A percentile compares a stretch with the other conserved stretches of the same genome.
phyloP scores from a whole-genome alignment of 2,797 vertebrate genomes.

The Onychomys arenicola region DNA sequence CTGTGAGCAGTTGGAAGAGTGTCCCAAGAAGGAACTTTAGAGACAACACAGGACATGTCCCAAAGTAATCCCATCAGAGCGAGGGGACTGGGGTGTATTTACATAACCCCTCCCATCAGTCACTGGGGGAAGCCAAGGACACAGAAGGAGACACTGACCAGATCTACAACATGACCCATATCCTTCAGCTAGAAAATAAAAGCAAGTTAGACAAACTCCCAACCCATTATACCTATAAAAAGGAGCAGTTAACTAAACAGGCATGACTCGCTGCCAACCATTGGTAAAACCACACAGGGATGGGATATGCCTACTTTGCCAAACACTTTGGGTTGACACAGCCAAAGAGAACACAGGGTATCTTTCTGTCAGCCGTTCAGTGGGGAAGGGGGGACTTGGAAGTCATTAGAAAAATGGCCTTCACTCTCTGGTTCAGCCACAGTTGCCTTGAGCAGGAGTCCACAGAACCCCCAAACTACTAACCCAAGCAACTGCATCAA shows the following conservation, averaged over 20 bases:
- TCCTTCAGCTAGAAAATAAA: background rate
- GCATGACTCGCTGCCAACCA: background rate
- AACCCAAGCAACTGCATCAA: background rate
- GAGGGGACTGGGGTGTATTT: background rate
- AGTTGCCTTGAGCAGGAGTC: background rate
- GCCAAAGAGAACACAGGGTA: conserved; percentile 1
- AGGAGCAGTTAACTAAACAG: background rate
- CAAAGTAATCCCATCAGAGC: background rate
- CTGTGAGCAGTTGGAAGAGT: background rate
- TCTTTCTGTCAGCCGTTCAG: conserved; percentile 11
- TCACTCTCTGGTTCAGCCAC: background rate
- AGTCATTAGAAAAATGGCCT: background rate
- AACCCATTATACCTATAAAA: background rate
- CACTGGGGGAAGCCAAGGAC: background rate
- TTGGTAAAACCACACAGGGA: background rate
- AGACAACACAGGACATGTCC: background rate
- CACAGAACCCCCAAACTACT: background rate
- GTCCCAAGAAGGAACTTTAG: background rate
- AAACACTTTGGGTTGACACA: background rate
- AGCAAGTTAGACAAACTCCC: background rate
- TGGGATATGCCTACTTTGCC: background rate
- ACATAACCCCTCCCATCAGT: background rate
- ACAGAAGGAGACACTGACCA: background rate
- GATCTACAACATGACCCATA: background rate
- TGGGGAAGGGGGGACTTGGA: background rate